phyloP scores from a whole-genome alignment of 2,113 vertebrate species.

The Heloderma charlesbogerti region DNA sequence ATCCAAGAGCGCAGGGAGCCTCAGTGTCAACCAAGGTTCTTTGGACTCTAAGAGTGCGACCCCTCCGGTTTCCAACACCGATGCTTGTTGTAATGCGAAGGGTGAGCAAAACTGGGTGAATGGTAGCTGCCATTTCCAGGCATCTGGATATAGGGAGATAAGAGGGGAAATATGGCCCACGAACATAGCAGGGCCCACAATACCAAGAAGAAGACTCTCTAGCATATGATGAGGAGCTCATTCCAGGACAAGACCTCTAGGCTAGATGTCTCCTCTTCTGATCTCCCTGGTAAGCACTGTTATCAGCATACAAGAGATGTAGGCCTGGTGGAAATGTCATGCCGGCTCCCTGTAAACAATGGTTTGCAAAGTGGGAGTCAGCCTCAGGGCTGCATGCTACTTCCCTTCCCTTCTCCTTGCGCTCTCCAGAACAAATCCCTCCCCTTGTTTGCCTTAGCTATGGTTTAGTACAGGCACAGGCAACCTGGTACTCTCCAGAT shows the following conservation, averaged over 20 bases:
- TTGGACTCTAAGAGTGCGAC: conserved; percentile 58
- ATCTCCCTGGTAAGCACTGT: not conserved
- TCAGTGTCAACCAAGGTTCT: conserved; percentile 73
- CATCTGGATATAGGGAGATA: conserved; percentile 23
- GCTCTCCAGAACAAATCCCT: not conserved
- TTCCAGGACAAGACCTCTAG: fast-evolving
- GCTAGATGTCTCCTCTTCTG: conserved; percentile 9
- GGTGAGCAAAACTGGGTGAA: conserved; percentile 54
- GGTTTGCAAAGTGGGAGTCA: not conserved
- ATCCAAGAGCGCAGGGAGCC: conserved; percentile 71
- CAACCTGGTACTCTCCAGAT: too few species aligned
- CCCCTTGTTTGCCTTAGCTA: not conserved
- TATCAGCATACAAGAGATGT: fast-evolving
- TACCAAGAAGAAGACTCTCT: conserved; percentile 76
- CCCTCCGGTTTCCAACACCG: not conserved
- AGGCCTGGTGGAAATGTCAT: not conserved
- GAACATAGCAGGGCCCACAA: not conserved
- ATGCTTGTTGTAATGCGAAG: not conserved
- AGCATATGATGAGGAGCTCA: conserved; percentile 74
- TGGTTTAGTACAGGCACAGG: too few species aligned
- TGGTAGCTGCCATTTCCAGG: conserved; percentile 57
- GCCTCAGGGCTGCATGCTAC: not conserved
- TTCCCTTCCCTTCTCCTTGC: not conserved
- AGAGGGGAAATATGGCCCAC: conserved; percentile 40
- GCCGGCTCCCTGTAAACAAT: not conserved